Base-by-base conservation (phyloP, 2,113 vertebrate species). In the Burhinus bistriatus region DNA sequence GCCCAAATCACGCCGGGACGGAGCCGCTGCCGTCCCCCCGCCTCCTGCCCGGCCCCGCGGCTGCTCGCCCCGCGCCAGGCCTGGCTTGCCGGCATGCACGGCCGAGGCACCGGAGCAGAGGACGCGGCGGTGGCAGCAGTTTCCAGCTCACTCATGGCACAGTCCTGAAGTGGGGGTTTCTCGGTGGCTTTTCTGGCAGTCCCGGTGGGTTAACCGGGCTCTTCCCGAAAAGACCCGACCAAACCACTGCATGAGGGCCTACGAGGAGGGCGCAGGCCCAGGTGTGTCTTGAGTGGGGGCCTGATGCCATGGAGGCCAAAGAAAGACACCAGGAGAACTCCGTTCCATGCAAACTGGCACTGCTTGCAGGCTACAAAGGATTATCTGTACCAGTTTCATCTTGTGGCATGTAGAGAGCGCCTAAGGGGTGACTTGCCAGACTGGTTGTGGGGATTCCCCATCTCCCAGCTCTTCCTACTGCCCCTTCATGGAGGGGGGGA, bases 311-410 rank as follows among this genome's bases (percentile, higher is more conserved):
- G 96, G 96, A 94, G 96, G 97, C 97, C 94, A 88, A 93, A 97
- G 95, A 96, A 93, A 97, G 97, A 97, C 75, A 73, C 97, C 98
- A 98, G 97, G 97, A 91, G 97, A 98, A 98, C 97, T 98, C 98
- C 98, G 98, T 98, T 98, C 98, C 98, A 98, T 98, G 98, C 98
- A 99, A 98, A 98, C 98, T 98, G 98, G 98, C 98, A 98, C 98
- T 98, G 98, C 98, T 98, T 98, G 94, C 90, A 91, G 96, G 98
- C 98, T 98, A 98, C 98, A 98, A 99, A 98, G 98, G 98, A 98
- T 94, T 82, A 25, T 92, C 95, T 86, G 62, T 83, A 72, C 91
- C 90, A 91, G 85, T 94, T 97, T 87, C 95, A 87, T 96, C 94
- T 88, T 89, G 87, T 96, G 77, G 90, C 87, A 93, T 86, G 91